These are phyloP conservation scores for Gadopsis bispinosus DNA, from an alignment of 2,797 vertebrate genomes.

Conservation along the genomic window DNA sequence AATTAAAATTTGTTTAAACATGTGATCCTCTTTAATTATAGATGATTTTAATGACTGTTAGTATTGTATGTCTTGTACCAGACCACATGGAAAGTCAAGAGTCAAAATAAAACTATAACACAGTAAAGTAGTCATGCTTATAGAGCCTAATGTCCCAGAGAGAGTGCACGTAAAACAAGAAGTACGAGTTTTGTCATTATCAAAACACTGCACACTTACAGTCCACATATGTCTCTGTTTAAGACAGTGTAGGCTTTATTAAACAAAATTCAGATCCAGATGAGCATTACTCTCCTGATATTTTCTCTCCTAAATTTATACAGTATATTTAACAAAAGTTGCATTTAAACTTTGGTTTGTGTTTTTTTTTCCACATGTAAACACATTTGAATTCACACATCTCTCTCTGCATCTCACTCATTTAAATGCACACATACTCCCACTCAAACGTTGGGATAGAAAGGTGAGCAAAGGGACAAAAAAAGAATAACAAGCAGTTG, in stretches of 20 bases:
- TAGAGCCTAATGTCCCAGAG: not conserved
- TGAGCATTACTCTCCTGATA: not conserved
- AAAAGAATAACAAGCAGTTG: not conserved
- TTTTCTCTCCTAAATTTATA: not conserved
- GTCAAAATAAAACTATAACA: not conserved
- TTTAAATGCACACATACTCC: constrained; percentile 16
- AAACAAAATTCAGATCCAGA: constrained; percentile 18
- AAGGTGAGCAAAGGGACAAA: not conserved
- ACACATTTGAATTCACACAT: constrained; percentile 7
- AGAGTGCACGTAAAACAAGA: not conserved
- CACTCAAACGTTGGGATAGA: not conserved
- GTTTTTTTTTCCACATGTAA: constrained; percentile 14
- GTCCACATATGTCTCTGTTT: constrained; percentile 5
- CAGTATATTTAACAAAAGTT: constrained; percentile 4
- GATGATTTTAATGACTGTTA: constrained; percentile 8
- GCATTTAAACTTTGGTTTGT: not conserved
- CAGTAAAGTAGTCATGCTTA: not conserved
- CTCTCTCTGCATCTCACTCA: not conserved
- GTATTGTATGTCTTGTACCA: not conserved
- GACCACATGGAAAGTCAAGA: not conserved
- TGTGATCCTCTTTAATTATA: constrained; percentile 23
- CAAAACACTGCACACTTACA: constrained; percentile 10
- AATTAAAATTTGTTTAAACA: no score
- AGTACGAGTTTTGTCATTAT: not conserved
- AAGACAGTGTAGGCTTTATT: not conserved